A percentile compares a stretch with the other conserved stretches of the same genome.
Evolutionary conservation across 2,888 invertebrate species (phyloP).

Genomic region (Atherix ibis): DNA sequence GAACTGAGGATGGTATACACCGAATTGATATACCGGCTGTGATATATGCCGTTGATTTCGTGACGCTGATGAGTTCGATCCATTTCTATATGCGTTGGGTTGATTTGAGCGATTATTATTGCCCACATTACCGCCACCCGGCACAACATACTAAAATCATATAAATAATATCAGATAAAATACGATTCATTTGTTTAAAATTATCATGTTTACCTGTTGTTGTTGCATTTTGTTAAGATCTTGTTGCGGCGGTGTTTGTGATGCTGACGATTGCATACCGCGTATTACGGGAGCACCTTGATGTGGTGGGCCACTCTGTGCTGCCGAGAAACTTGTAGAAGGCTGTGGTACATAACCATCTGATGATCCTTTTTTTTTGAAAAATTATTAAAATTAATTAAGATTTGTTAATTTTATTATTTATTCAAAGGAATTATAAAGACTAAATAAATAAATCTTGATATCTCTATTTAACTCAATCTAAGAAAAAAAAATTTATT

Average conservation of each 20-base stretch:
- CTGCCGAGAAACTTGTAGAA: conserved; percentile 21
- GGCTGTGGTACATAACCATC: conserved; percentile 33
- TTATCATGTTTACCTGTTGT: conserved; percentile 15
- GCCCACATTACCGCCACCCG: conserved; percentile 9
- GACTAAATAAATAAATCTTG: not conserved
- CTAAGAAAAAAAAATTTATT: too few relatives aligned
- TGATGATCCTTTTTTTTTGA: conserved; percentile 14
- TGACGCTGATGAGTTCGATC: too few relatives aligned
- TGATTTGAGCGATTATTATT: conserved; percentile 13
- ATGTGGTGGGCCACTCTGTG: conserved; percentile 20
- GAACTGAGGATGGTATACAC: too few relatives aligned
- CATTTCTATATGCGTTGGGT: too few relatives aligned
- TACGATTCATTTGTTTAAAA: not conserved
- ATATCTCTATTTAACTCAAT: too few relatives aligned
- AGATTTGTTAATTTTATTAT: too few relatives aligned
- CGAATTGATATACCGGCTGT: too few relatives aligned
- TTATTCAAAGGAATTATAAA: not conserved
- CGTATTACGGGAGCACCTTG: conserved; percentile 22
- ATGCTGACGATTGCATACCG: conserved; percentile 25
- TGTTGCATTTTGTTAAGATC: conserved; percentile 29
- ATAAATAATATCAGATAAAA: too few relatives aligned
- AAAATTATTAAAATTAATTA: too few relatives aligned
- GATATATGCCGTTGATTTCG: too few relatives aligned
- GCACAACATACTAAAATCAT: conserved; percentile 5
- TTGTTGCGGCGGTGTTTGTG: conserved; percentile 19